These are phyloP conservation scores for Drosophila pallidifrons DNA, from an alignment of 1,140 invertebrate species.

Conservation along the genomic window DNA sequence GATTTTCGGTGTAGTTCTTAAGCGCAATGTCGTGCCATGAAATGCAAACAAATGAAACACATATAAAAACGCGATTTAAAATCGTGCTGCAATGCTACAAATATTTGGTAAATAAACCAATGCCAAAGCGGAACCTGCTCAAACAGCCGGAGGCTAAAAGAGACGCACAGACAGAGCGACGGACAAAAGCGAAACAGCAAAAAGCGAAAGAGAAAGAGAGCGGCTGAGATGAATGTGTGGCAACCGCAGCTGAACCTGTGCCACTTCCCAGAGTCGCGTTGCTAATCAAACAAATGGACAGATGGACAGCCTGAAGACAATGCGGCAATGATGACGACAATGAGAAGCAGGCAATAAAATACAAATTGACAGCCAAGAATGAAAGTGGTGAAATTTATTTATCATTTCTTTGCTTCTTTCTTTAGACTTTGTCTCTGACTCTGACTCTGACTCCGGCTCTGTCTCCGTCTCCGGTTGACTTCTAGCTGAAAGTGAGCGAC, in stretches of 20 bases:
- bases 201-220: neutral
- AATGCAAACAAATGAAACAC: constrained; percentile 49
- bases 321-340: constrained; percentile 54
- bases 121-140: constrained; percentile 62
- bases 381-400: constrained; percentile 71
- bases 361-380: constrained; percentile 70
- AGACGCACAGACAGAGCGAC: neutral
- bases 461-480: constrained; percentile 18
- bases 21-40: constrained; percentile 61
- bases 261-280: constrained; percentile 54
- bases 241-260: constrained; percentile 41
- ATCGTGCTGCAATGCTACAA: constrained; percentile 67
- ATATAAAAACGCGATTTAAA: constrained; percentile 54
- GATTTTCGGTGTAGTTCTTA: constrained; percentile 65
- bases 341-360: constrained; percentile 58
- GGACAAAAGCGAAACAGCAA: neutral
- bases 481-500: constrained; percentile 62
- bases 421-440: constrained; percentile 15
- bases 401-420: constrained; percentile 33
- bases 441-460: constrained; percentile 16
- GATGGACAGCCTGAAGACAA: constrained; percentile 24
- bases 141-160: constrained; percentile 14
- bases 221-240: constrained; percentile 8
- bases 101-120: constrained; percentile 61
- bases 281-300: constrained; percentile 45